Percentiles rank a stretch among this genome's conserved stretches.
Conservation (phyloP, 2,797 vertebrate species). For the Aphelocoma californica region DNA sequence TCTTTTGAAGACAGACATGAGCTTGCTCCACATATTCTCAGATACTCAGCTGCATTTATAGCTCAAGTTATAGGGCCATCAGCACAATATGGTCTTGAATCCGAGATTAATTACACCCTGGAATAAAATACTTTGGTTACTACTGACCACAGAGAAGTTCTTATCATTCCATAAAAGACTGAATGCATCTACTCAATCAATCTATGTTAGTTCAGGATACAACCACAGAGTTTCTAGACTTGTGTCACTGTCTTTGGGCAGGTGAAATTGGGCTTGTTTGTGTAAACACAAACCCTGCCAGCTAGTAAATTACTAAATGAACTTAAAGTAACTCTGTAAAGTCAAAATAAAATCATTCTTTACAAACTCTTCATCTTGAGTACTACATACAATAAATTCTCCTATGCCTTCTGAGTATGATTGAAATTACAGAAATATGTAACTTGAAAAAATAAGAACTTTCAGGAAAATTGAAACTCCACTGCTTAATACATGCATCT, state of each 20-base stretch:
- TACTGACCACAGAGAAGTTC: not conserved
- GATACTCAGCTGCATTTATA: not conserved
- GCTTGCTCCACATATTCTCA: not conserved
- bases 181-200: not conserved
- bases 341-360: not conserved
- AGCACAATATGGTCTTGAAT: not conserved
- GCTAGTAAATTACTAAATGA: not conserved
- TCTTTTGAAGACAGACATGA: not conserved
- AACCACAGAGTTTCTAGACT: not conserved
- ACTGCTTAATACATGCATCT: not conserved
- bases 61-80: not conserved
- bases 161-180: not conserved
- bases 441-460: not conserved
- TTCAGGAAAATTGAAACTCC: not conserved
- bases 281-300: not conserved
- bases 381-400: not conserved
- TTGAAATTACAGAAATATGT: not conserved
- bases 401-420: not conserved
- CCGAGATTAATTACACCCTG: not conserved
- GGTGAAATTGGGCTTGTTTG: not conserved
- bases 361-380: not conserved
- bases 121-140: not conserved
- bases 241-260: not conserved
- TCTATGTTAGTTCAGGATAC: not conserved
- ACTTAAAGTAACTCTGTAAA: not conserved